Base-by-base conservation (phyloP, 2,797 vertebrate species). In the Poecilia wingei region DNA sequence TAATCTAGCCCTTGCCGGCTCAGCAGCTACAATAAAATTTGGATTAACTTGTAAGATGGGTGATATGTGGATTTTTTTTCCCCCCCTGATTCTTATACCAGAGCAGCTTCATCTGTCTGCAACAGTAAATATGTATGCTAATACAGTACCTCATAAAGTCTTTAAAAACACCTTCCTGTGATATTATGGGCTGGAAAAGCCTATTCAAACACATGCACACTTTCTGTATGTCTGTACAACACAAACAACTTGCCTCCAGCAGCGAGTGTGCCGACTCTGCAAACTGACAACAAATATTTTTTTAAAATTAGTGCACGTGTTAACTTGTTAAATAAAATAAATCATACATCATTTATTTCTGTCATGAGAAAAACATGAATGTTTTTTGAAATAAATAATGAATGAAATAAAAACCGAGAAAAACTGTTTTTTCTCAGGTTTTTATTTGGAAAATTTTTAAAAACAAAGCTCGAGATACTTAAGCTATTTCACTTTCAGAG, bases 1-100 rank as follows among this genome's bases (percentile, higher is more conserved):
- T 95, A 96, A 95, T 96, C 94, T 95, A 94, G 92, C 90, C 88
- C 92, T 94, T 59, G 89, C 93, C 82, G 72, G 90, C 94, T 93
- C 92, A 90, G 93, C 92, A 89, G 89, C 90, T 87, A 93, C 94
- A 95, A 95, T 95, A 95, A 95, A 94, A 95, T 91, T 87, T 94
- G 95, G 94, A 96, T 96, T 96, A 96, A 95, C 91, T 95, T 91
- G 92, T 95, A 94, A 95, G 84, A 86, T 91, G 82, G 85, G 84
- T 92, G 91, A 94, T 93, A 89, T 94, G 88, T 91, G 84, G 77
- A 84, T 33, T 1, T 79, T 84, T 84, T 89, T 66, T 81, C 2
- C 61, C 77, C 2, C 61, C 77, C 86, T 69, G 84, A 88, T 90
- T 93, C 89, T 91, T 91, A 87, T 76, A 72, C 88, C 84, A 82